A percentile compares a stretch with the other conserved stretches of the same genome.
Conservation (phyloP, 2,888 invertebrate species). For the Xestia c-nigrum region DNA sequence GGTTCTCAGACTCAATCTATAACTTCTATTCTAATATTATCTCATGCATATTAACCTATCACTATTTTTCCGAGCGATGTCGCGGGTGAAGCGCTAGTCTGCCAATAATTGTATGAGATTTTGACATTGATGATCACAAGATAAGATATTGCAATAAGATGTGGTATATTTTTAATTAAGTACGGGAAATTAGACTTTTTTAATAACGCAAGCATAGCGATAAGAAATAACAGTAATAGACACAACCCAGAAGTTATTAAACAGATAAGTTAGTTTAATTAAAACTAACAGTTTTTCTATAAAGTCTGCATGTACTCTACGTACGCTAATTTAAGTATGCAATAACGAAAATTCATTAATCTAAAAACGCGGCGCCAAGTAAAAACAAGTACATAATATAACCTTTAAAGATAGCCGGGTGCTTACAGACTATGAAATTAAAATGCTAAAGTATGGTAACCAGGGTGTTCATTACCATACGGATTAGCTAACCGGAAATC, state of each 20-base stretch:
- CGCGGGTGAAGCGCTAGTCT: neutral
- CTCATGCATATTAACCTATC: no score
- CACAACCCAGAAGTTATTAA: constrained; percentile 1
- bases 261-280: constrained; percentile 3
- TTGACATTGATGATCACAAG: neutral
- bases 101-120: neutral
- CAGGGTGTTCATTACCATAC: constrained; percentile 57
- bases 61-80: neutral
- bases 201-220: neutral
- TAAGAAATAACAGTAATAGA: neutral
- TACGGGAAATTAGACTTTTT: neutral
- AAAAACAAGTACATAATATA: constrained; percentile 46
- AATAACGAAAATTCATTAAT: constrained; percentile 56
- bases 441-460: constrained; percentile 66
- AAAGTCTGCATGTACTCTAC: constrained; percentile 5
- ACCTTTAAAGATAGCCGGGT: constrained; percentile 58
- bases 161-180: neutral
- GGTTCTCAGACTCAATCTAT: neutral
- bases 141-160: neutral
- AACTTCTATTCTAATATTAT: no score
- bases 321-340: constrained; percentile 33
- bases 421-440: constrained; percentile 66
- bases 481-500: constrained; percentile 66
- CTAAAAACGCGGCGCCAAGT: constrained; percentile 39
- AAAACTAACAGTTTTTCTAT: constrained; percentile 1